Base-by-base conservation (phyloP, 2,888 invertebrate genomes). In the Trissoscelio sp. region DNA sequence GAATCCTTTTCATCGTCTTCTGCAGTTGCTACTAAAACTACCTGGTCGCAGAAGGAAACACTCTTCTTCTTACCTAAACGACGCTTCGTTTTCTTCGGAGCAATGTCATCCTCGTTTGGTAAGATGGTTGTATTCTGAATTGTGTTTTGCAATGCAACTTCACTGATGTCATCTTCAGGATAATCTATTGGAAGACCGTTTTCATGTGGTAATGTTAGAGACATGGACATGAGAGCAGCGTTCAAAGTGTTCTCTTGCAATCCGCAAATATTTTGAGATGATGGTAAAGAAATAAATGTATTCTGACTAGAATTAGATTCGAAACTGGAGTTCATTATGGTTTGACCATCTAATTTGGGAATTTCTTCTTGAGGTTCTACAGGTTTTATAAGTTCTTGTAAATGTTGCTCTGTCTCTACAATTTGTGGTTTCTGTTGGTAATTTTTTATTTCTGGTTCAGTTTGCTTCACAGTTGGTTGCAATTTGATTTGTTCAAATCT, bases 41-140 rank as follows among this genome's bases (percentile, higher is more conserved):
- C 97, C 92, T 98, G 97, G 90, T 98, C 98, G 88, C 97, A 98
- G 91, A 98, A 98, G 0, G 98, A 97, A 3, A 98, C 98, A 74
- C 97, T 97, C 91, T 98, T 98, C 93, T 97, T 97, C 89, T 97
- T 97, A 0, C 94, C 94, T 75, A 95, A 93, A 60, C 94, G 93
- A 6, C 91, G 91, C 73, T 91, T 92, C 0, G 92, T 91, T 83
- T 94, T 94, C 9, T 91, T 92, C 78, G 92, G 88, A 31, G 92
- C 92, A 12, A 90, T 90, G 51, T 91, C 91, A 0, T 90, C 91
- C 57, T 90, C 91, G 62, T 83, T 89, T 0, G 91, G 91, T 2
- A 91, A 70, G 73, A 91, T 91, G 2, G 89, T 88, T 2, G 91
- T 91, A 39, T 91, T 91, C 60, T 91, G 91, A 64, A 91, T 91